Conservation (phyloP, 2,888 invertebrate genomes). For the Lasius platythorax region DNA sequence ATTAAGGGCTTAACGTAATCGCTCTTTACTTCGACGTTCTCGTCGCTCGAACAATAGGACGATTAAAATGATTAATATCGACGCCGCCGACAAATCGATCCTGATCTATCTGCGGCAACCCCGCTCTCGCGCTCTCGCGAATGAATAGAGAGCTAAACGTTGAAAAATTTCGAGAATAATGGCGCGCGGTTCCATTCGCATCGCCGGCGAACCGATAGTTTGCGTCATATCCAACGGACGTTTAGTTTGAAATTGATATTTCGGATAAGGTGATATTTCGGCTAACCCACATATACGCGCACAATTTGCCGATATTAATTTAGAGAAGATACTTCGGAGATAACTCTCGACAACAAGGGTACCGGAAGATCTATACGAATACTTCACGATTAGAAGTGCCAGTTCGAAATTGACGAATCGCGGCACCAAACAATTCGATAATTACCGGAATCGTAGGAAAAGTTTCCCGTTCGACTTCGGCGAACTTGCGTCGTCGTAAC, state of each 20-base stretch:
- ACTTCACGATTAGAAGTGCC: constrained; percentile 18
- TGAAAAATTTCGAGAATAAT: constrained; percentile 54
- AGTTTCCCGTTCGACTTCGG: constrained; percentile 68
- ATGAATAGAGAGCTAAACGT: constrained; percentile 42
- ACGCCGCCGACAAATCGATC: constrained; percentile 45
- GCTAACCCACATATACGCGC: not conserved
- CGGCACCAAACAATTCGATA: constrained; percentile 72
- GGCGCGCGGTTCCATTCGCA: not conserved
- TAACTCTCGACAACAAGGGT: not conserved
- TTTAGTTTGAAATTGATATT: constrained; percentile 15
- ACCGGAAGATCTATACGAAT: not conserved
- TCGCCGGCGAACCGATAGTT: constrained; percentile 7
- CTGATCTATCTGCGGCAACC: constrained; percentile 40
- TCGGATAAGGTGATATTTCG: constrained; percentile 11
- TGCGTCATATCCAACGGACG: constrained; percentile 15
- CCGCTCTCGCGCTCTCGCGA: constrained; percentile 6
- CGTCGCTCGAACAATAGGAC: constrained; percentile 41
- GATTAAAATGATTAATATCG: constrained; percentile 57
- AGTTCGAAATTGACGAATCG: constrained; percentile 62
- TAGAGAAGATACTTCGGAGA: not conserved
- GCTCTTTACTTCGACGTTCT: constrained; percentile 44
- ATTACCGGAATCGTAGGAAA: constrained; percentile 65
- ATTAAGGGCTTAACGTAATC: constrained; percentile 64
- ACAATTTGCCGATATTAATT: not conserved
- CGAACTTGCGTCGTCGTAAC: constrained; percentile 42